Evolutionary conservation across 2,113 vertebrate species (phyloP), one percentile per base, ranked within the genome.

Genomic region (Pantherophis guttatus): DNA sequence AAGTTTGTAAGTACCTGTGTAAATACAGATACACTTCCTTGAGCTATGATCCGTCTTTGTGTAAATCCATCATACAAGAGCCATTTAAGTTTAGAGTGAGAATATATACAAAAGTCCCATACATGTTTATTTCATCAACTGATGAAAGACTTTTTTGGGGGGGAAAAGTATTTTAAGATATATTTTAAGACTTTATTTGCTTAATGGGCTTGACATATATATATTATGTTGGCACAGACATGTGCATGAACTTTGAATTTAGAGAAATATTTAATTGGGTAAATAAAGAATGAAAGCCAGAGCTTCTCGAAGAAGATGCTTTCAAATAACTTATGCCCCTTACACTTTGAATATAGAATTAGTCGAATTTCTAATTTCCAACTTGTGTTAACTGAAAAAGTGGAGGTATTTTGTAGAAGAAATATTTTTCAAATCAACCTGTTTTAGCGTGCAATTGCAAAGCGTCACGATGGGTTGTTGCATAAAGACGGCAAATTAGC

Each of bases 11-110:
- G 50, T 48, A 53, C 6, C 10, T 90, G 75, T 86, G 57, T 65
- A 92, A 94, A 86, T 53, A 92, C 75, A 94, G 50, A 94, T 57
- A 87, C n/a, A 70, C 33, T 94, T 92, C 91, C 87, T 55, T 26
- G 65, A 70, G 65, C 65, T 89, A 81, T 57, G 52, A 75, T 88
- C 90, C 24, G 17, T 50, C 90, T 91, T 91, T 93, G 53, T 48
- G 5, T 92, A 86, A 62, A 53, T 24, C 58, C 65, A 23, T 44
- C 75, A 62, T 29, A 90, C 58, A 91, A 5, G 6, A 12, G 21
- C 0, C 1, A 24, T 88, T 92, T 58, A 85, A 12, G 62, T 85
- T 53, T 87, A 23, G 17, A 17, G 62, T 50, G 93, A 81, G 21
- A 75, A 92, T 44, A 86, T 75, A 54, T 62, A 88, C 58, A 93